Base-by-base conservation (phyloP, 2,797 vertebrate species). In the Trematomus bernacchii region DNA sequence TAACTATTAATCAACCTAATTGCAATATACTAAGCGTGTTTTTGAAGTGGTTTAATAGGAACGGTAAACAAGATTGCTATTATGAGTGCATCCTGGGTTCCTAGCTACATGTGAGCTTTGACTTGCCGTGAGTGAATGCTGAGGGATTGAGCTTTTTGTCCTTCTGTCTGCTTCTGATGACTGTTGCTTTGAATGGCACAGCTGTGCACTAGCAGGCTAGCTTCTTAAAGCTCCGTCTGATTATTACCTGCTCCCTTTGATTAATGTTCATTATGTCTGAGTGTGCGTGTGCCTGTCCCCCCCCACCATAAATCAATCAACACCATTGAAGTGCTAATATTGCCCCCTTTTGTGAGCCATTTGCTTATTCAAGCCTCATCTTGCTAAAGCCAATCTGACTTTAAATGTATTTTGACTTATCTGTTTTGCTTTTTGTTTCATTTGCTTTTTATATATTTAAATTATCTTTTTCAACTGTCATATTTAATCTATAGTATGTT, bases 291-390 rank as follows among this genome's bases (percentile, higher is more conserved):
- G 23, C 33, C 52, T 13, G 58, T 48, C 0, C 43, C 19, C 46
- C 61, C 46, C 62, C 19, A 11, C 77, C 72, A 77, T 83, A 86
- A 89, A 91, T 92, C 91, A 92, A 85, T 93, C 91, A 91, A 86
- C 88, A 88, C 86, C 70, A 89, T 88, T 92, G 84, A 93, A 89
- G 87, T 87, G 85, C 83, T 87, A 89, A 90, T 89, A 84, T 83
- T 63, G 52, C 64, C 71, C 58, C 58, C 71, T 89, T 27, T 87
- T 85, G 73, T 88, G 77, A 87, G 50, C 67, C 75, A 70, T 84
- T 88, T 85, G 68, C 77, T 65, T 75, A 82, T 85, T 91, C 85
- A 75, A 84, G 87, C 82, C 80, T 65, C 82, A 80, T 91, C 87
- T 78, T 76, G 87, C 73, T 79, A 69, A 70, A 87, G 72, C 55